These are phyloP conservation scores for Coptodon bakossiorum DNA, from an alignment of 2,113 vertebrate genomes.

Conservation along the genomic window DNA sequence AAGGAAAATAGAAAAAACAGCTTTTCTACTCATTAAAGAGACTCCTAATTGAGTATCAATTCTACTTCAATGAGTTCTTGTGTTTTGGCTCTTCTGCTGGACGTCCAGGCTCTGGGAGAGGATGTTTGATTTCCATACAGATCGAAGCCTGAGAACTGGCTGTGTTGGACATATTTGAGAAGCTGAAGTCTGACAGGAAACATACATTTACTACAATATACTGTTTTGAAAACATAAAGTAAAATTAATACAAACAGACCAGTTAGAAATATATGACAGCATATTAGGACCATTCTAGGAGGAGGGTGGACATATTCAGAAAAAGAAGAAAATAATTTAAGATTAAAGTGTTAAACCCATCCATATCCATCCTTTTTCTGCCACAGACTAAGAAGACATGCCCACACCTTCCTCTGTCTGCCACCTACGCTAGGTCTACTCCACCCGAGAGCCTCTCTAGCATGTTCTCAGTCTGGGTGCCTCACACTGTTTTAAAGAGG, in stretches of 20 bases:
- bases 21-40: constrained; percentile 21
- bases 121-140: background rate
- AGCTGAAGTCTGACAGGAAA: background rate
- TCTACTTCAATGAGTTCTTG: background rate
- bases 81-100: background rate
- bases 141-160: background rate
- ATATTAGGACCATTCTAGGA: background rate
- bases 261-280: background rate
- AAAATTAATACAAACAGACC: background rate
- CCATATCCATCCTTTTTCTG: background rate
- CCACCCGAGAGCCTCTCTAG: background rate
- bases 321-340: background rate
- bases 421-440: background rate
- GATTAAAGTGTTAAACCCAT: background rate
- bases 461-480: background rate
- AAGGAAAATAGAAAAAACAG: background rate
- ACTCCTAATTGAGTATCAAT: constrained; percentile 25
- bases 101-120: background rate
- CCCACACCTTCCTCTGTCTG: background rate
- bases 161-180: background rate
- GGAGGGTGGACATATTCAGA: background rate
- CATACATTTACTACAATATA: background rate
- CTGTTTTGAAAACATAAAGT: background rate
- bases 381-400: background rate
- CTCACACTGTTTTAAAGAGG: background rate